Conservation (phyloP, 2,888 invertebrate species). For the Caenorhabditis virilis region DNA sequence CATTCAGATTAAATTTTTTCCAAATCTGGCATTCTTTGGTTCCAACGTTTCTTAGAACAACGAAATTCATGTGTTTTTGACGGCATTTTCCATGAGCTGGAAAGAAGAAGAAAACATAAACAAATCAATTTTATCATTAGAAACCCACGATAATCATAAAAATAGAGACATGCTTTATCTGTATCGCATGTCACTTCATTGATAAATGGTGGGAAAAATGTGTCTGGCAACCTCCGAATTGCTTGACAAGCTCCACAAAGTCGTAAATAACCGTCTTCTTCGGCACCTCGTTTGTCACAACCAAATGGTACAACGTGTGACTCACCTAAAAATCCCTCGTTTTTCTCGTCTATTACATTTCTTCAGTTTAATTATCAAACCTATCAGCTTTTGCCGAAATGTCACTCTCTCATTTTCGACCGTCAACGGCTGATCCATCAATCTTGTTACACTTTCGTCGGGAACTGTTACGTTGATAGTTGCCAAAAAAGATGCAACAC, state of each 20-base stretch:
- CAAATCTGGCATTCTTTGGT: slow-evolving; percentile 67
- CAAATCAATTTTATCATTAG: not conserved
- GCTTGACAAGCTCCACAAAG: slow-evolving; percentile 68
- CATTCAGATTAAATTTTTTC: slow-evolving; percentile 68
- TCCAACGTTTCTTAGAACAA: slow-evolving; percentile 67
- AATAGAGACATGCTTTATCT: slow-evolving; percentile 68
- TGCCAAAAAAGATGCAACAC: slow-evolving; percentile 26
- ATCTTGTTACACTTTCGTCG: slow-evolving; percentile 6
- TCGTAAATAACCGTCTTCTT: slow-evolving; percentile 68
- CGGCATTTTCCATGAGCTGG: slow-evolving; percentile 69
- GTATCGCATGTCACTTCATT: slow-evolving; percentile 69
- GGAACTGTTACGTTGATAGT: slow-evolving; percentile 16
- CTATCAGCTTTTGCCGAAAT: slow-evolving; percentile 49
- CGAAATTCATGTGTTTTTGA: slow-evolving; percentile 69
- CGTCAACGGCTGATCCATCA: slow-evolving; percentile 41
- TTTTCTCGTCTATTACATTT: no score
- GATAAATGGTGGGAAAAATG: slow-evolving; percentile 69
- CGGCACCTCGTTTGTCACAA: slow-evolving; percentile 66
- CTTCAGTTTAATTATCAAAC: slow-evolving; percentile 17
- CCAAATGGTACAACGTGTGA: slow-evolving; percentile 68
- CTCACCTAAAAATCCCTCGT: slow-evolving; percentile 51
- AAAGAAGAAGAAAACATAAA: slow-evolving; percentile 19
- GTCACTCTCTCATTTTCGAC: slow-evolving; percentile 43
- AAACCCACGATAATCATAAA: slow-evolving; percentile 65
- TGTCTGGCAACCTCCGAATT: slow-evolving; percentile 66